These are phyloP conservation scores for Cheiracanthium punctorium DNA, from an alignment of 2,888 invertebrate species.

Conservation along the genomic window DNA sequence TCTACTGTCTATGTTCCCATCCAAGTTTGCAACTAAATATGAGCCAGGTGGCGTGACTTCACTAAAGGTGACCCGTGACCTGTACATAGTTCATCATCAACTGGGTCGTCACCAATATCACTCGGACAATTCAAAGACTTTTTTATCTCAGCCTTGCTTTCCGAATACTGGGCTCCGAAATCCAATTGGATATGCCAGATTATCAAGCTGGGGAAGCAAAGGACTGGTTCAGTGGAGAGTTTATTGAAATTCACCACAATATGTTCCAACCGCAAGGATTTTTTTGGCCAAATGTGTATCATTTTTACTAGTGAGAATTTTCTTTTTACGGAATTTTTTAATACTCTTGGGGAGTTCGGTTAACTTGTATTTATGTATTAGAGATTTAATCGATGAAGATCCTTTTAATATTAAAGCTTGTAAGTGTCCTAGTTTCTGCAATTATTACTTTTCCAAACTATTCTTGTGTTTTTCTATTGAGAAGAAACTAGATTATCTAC, in stretches of 20 bases:
- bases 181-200: slow-evolving; percentile 52
- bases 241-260: slow-evolving; percentile 11
- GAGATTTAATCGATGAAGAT: too few relatives aligned
- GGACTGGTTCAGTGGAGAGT: slow-evolving; percentile 36
- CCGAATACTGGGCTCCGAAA: slow-evolving; percentile 18
- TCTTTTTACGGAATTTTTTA: background rate
- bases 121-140: slow-evolving; percentile 38
- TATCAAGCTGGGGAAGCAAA: slow-evolving; percentile 18
- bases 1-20: slow-evolving; percentile 66
- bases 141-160: background rate
- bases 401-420: too few relatives aligned
- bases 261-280: background rate
- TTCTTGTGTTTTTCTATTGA: too few relatives aligned
- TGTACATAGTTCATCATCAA: slow-evolving; percentile 59
- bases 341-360: background rate
- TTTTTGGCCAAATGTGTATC: background rate
- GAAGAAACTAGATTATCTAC: too few relatives aligned
- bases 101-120: slow-evolving; percentile 51
- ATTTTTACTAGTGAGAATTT: slow-evolving; percentile 3
- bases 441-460: too few relatives aligned
- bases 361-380: too few relatives aligned
- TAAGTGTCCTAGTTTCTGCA: too few relatives aligned
- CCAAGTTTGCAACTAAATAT: slow-evolving; percentile 65
- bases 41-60: slow-evolving; percentile 67
- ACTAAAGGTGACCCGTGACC: slow-evolving; percentile 58